Conservation (phyloP, 1,140 invertebrate genomes). For the Aphelinus atriplicis region DNA sequence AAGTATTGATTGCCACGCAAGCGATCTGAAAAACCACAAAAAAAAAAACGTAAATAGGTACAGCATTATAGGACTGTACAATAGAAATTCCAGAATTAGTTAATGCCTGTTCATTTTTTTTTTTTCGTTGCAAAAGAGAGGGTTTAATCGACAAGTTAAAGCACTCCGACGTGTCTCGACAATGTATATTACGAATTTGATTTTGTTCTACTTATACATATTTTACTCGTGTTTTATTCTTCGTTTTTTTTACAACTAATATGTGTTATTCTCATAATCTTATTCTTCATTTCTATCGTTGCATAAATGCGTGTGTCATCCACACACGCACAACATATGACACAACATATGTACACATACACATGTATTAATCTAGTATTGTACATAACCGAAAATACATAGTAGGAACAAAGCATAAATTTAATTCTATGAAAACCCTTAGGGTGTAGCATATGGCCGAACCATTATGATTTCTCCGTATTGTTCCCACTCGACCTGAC, state of each 20-base stretch:
- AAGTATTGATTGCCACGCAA: slow-evolving; percentile 69
- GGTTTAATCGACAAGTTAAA: background rate
- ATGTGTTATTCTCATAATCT: slow-evolving; percentile 11
- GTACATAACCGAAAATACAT: slow-evolving; percentile 27
- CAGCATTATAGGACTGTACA: too few species aligned
- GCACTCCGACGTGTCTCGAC: slow-evolving; percentile 29
- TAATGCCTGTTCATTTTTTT: slow-evolving; percentile 31
- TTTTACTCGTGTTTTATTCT: slow-evolving; percentile 25
- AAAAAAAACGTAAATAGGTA: too few species aligned
- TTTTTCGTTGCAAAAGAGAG: too few species aligned
- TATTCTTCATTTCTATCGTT: background rate
- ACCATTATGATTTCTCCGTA: too few species aligned
- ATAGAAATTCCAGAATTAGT: background rate
- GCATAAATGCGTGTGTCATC: too few species aligned
- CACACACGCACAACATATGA: too few species aligned
- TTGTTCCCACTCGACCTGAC: too few species aligned
- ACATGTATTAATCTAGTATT: slow-evolving; percentile 19
- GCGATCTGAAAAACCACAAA: slow-evolving; percentile 6
- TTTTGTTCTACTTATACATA: slow-evolving; percentile 21
- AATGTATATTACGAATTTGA: slow-evolving; percentile 11
- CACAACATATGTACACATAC: background rate
- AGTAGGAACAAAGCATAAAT: slow-evolving; percentile 21
- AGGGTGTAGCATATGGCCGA: slow-evolving; percentile 14
- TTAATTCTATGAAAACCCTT: background rate
- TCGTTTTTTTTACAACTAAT: slow-evolving; percentile 25